These are phyloP conservation scores for Gymnorhina tibicen DNA, from an alignment of 2,113 vertebrate species.

Conservation along the genomic window DNA sequence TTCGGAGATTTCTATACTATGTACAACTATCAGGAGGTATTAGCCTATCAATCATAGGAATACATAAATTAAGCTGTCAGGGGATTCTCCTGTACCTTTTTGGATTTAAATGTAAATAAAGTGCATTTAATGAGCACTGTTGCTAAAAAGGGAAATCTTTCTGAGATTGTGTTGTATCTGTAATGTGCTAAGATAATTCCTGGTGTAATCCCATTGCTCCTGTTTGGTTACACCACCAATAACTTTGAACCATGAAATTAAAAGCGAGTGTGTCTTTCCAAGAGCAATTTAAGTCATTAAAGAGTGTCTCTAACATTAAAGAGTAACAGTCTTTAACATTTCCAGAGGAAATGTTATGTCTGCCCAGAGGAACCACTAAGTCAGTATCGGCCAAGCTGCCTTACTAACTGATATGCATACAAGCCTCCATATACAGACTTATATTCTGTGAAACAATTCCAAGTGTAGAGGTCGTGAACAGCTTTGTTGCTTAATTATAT, in stretches of 20 bases:
- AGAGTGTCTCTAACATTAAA: not conserved
- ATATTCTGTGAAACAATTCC: not conserved
- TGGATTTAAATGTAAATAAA: not conserved
- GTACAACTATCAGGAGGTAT: not conserved
- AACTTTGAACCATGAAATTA: not conserved
- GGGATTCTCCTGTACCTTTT: not conserved
- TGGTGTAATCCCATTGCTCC: not conserved
- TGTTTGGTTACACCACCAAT: not conserved
- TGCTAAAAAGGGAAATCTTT: not conserved
- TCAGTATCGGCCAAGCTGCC: not conserved
- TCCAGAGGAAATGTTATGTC: not conserved
- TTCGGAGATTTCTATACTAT: not conserved
- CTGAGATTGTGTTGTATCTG: not conserved
- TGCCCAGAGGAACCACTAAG: not conserved
- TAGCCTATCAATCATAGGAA: not conserved
- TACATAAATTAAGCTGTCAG: not conserved
- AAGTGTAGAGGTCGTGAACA: accelerated
- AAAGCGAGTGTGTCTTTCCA: not conserved
- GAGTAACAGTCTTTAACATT: not conserved
- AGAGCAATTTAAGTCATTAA: not conserved
- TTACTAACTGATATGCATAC: not conserved
- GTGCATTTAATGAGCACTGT: not conserved
- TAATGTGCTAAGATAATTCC: not conserved
- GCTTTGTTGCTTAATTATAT: not conserved
- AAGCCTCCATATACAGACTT: not conserved